Base-by-base conservation (phyloP, 2,888 invertebrate genomes). In the Blera fallax region DNA sequence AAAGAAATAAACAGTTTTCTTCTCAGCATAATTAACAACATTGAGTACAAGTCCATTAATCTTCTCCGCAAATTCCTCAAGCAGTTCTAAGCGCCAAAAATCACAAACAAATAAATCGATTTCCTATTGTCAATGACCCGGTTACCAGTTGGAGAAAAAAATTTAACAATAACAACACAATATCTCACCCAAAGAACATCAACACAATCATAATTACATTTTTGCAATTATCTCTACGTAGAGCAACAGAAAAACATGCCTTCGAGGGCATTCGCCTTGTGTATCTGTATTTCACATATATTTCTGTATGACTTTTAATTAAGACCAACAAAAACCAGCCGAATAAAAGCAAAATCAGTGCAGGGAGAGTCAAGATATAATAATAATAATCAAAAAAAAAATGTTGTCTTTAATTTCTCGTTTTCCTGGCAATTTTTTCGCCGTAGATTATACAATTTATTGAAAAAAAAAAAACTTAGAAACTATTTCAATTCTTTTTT, bases 121-220 rank as follows among this genome's bases (percentile, higher is more conserved):
- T 73, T 60, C 72, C 72, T 62, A 73, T 73, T 73, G 62, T 43
- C 73, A 64, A 73, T 73, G 73, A 73, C 73, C 73, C 32, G 52
- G 43, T 64, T 73, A 29, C 54, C 54, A 40, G 40, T 54, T 52
- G 18, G n/a, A 29, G 54, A 62, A 24, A 40, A 18, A 18, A 8
- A 54, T 2, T 27, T 6, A 32, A 48, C 16, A 18, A 40, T n/a
- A 60, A 27, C 32, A 54, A 54, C 54, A 40, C 62, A 62, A 29
- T 65, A 65, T 65, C 50, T 65, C 65, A 52, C 52, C 67, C 37
- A 52, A 65, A 50, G 40, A 40, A 45, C 64, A 74, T 45, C 34
- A 73, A 72, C 48, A 60, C 34, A 58, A 58, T 56, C 40, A n/a
- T 11, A 54, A 54, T 43, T 34, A 18, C 4, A 14, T 52, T 52